Conservation (phyloP, 1,140 invertebrate species). For the Plectrocnemia conspersa region DNA sequence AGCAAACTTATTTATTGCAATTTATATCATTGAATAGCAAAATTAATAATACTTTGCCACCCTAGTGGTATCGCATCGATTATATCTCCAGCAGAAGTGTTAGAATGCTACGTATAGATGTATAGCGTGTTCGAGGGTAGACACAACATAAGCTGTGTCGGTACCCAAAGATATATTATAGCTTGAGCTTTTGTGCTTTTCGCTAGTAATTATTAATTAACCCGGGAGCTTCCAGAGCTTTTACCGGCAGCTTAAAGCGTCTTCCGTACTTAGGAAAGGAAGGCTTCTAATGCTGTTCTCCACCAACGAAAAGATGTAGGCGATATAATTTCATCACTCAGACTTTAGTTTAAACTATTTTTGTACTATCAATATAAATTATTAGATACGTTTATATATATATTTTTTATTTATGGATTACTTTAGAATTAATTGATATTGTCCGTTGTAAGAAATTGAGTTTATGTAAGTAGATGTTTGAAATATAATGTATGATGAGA, state of each 20-base stretch:
- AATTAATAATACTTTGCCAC: not conserved
- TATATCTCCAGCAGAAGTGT: too few species aligned
- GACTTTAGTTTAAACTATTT: too few species aligned
- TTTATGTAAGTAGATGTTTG: too few species aligned
- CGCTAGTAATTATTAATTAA: slow-evolving; percentile 54
- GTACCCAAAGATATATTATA: slow-evolving; percentile 35
- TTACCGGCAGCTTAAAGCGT: slow-evolving; percentile 43
- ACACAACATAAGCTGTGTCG: slow-evolving; percentile 27
- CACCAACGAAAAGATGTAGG: slow-evolving; percentile 11
- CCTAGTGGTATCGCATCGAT: not conserved
- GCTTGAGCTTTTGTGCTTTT: slow-evolving; percentile 37
- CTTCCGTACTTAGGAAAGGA: slow-evolving; percentile 31
- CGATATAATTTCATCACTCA: slow-evolving; percentile 23
- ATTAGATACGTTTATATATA: too few species aligned
- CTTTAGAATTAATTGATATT: too few species aligned
- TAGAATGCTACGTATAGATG: not conserved
- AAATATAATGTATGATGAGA: too few species aligned
- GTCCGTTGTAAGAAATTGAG: too few species aligned
- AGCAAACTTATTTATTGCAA: not conserved
- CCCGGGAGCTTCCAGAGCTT: slow-evolving; percentile 49
- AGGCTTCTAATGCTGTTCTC: slow-evolving; percentile 17
- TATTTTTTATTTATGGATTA: too few species aligned
- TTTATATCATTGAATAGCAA: not conserved
- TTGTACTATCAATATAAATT: too few species aligned
- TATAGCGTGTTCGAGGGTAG: slow-evolving; percentile 1